Evolutionary conservation across 2,797 vertebrate species (phyloP).

Genomic region (Notolepis coatsorum): DNA sequence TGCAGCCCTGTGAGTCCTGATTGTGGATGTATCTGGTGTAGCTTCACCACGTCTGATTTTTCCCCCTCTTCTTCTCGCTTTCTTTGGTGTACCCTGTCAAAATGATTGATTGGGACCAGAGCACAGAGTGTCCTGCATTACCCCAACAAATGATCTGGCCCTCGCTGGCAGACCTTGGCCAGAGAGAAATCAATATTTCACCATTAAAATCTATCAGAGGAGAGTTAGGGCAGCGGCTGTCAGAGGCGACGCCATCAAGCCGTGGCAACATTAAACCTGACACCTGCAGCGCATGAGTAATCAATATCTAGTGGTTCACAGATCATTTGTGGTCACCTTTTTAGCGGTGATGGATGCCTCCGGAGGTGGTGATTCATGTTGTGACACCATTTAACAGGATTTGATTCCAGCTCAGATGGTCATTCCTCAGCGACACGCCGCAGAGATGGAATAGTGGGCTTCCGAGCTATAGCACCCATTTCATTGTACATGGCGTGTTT

Average conservation of each 20-base stretch:
- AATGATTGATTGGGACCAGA: slow-evolving; percentile 91
- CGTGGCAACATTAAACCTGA: slow-evolving; percentile 95
- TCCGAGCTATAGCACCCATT: slow-evolving; percentile 74
- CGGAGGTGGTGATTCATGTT: slow-evolving; percentile 91
- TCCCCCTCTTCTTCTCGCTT: slow-evolving; percentile 34
- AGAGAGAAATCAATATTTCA: slow-evolving; percentile 95
- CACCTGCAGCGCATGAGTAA: slow-evolving; percentile 94
- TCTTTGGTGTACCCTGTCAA: slow-evolving; percentile 83
- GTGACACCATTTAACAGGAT: slow-evolving; percentile 92
- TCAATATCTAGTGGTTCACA: slow-evolving; percentile 97
- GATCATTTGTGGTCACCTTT: slow-evolving; percentile 96
- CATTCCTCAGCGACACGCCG: slow-evolving; percentile 88
- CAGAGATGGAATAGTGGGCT: slow-evolving; percentile 35
- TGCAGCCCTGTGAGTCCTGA: slow-evolving; percentile 21
- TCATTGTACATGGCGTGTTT: slow-evolving; percentile 79
- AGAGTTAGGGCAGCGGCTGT: slow-evolving; percentile 89
- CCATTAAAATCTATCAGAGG: slow-evolving; percentile 93
- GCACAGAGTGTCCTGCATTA: slow-evolving; percentile 89
- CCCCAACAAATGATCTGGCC: slow-evolving; percentile 96
- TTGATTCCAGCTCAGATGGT: slow-evolving; percentile 89
- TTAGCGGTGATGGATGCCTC: slow-evolving; percentile 92
- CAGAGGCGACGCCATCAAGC: slow-evolving; percentile 90
- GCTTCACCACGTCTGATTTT: slow-evolving; percentile 60
- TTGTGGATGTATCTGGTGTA: slow-evolving; percentile 32
- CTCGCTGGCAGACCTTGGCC: slow-evolving; percentile 95